Evolutionary conservation across 1,140 invertebrate species (phyloP), one percentile per base, ranked within the genome.

Genomic region (Brachionus paranguensis): DNA sequence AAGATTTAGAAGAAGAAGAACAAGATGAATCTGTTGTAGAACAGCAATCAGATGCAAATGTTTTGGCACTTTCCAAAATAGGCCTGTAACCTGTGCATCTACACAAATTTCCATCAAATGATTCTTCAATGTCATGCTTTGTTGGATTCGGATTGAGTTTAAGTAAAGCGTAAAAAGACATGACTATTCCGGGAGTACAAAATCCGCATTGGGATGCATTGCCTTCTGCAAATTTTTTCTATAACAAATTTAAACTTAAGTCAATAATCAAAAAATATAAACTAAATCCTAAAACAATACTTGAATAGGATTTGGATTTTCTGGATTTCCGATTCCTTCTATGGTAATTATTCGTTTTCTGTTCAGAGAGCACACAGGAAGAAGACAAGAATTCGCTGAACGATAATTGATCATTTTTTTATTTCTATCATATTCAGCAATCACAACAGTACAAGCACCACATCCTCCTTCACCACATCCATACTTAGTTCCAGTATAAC

Each of bases 381-480:
- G 17, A 24, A 83, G 43, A 11, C 78, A 83, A 64, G 78, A 45
- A 24, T 83, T 83, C 1, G 53, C 78, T 20, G 78, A 64, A 43
- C 78, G 53, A 83, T 83, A 79, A 29, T 55, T 64, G 8, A 79
- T 64, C 14, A 72, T 14, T 45, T 72, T 72, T 50, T 3, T 79
- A 12, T 41, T 64, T 47, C 14, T 33, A 29, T 79, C 47, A 79
- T 55, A 79, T 24, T 79, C 76, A 14, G 76, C 76, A 11, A 79
- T 79, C 17, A 79, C 90, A 1, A 92, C 92, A 3, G 92, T 90
- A 86, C 94, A 96, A 1, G 91, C 91, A 0, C 94, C 94, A 86
- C 94, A 95, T 1, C 94, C 94, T 24, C 94, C 95, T 88, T 96
- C 94, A 10, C 91, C 89, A 86, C 94, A 95, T 86, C 89, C 87